A percentile compares a stretch with the other conserved stretches of the same genome.
These are phyloP conservation scores for Orcinus orca DNA, from an alignment of 2,113 vertebrate species.

Conservation along the genomic window DNA sequence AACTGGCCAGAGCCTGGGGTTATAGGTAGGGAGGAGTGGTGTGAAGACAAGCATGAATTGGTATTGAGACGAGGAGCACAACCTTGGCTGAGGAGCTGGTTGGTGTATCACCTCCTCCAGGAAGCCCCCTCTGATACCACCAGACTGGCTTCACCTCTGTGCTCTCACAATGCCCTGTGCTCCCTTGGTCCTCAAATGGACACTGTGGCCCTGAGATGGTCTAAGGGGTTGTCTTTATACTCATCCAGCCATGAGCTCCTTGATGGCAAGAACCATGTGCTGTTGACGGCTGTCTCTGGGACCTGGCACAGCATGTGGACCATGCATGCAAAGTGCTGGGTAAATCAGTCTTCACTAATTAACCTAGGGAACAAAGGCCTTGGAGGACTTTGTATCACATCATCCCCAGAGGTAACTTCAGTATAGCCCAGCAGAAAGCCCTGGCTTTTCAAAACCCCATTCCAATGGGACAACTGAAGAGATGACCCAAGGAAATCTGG, in stretches of 20 bases:
- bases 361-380: not conserved
- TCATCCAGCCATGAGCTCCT: not conserved
- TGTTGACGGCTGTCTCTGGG: not conserved
- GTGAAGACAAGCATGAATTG: not conserved
- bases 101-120: not conserved
- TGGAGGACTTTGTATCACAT: not conserved
- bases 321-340: not conserved
- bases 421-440: not conserved
- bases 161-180: not conserved
- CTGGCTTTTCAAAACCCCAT: not conserved
- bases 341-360: not conserved
- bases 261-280: not conserved
- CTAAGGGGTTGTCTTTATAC: not conserved
- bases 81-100: not conserved
- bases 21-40: not conserved
- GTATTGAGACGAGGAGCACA: not conserved
- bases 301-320: not conserved
- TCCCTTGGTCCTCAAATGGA: not conserved
- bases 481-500: not conserved
- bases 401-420: not conserved
- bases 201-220: not conserved
- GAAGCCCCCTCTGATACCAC: conserved; percentile 7
- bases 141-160: not conserved
- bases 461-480: not conserved
- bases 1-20: not conserved